Evolutionary conservation across 1,140 invertebrate genomes (phyloP).

Genomic region (Panonychus citri): DNA sequence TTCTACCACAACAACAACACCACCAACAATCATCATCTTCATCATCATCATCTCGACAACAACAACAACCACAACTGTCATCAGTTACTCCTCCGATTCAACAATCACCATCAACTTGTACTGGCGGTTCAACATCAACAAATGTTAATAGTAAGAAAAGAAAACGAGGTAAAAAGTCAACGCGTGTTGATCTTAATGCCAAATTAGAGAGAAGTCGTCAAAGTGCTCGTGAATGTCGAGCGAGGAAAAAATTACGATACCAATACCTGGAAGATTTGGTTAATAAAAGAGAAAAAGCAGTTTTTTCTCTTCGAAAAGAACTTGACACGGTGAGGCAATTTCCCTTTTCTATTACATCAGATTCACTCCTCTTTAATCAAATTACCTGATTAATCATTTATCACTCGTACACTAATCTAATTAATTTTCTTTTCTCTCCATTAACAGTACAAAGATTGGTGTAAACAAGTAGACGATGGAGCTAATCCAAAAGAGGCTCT

Average conservation of each 20-base stretch:
- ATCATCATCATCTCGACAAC: too few relatives aligned
- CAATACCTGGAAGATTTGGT: constrained; percentile 93
- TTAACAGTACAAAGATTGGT: background rate
- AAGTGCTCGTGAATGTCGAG: constrained; percentile 85
- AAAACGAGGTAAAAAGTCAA: background rate
- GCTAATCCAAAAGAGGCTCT: background rate
- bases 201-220: constrained; percentile 86
- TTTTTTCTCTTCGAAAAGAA: constrained; percentile 63
- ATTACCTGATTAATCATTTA: too few relatives aligned
- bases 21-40: too few relatives aligned
- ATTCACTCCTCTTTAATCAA: background rate
- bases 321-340: constrained; percentile 49
- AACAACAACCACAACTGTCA: too few relatives aligned
- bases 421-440: background rate
- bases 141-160: background rate
- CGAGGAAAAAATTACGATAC: constrained; percentile 83
- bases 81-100: too few relatives aligned
- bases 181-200: constrained; percentile 39
- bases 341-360: background rate
- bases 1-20: too few relatives aligned
- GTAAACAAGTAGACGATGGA: background rate
- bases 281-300: constrained; percentile 74
- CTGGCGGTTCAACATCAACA: too few relatives aligned
- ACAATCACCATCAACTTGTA: too few relatives aligned
- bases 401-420: background rate